These are phyloP conservation scores for Loripinus fragilis DNA, from an alignment of 2,888 invertebrate genomes.

Conservation along the genomic window DNA sequence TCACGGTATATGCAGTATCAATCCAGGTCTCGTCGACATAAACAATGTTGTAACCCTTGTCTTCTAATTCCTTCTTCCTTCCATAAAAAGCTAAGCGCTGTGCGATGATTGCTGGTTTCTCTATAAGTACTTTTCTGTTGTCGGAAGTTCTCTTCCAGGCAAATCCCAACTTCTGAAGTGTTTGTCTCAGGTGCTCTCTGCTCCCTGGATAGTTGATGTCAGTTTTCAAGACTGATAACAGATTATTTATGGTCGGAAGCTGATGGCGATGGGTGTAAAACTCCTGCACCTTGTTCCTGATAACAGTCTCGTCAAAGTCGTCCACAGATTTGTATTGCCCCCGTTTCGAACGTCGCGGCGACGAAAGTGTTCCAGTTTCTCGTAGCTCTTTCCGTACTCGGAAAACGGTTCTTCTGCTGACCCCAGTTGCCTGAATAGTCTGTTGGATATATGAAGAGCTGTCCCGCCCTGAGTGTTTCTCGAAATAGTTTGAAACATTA, in stretches of 20 bases:
- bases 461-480: no score
- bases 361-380: no score
- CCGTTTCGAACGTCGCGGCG: no score
- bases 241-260: not conserved
- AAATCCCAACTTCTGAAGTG: not conserved
- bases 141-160: not conserved
- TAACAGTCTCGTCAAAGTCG: not conserved
- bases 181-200: not conserved
- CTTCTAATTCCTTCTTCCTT: conserved; percentile 19
- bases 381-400: no score
- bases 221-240: no score
- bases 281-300: not conserved
- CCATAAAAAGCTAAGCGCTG: conserved; percentile 16
- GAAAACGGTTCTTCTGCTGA: no score
- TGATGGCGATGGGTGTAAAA: not conserved
- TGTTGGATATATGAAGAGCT: no score
- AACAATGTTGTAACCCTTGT: conserved; percentile 16
- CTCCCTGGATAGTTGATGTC: no score
- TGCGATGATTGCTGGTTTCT: conserved; percentile 18
- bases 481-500: no score
- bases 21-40: conserved; percentile 38
- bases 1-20: conserved; percentile 29
- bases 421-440: no score
- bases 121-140: conserved; percentile 29
- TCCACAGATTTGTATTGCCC: not conserved